Base-by-base conservation (phyloP, 2,888 invertebrate genomes). In the Rhingia campestris region DNA sequence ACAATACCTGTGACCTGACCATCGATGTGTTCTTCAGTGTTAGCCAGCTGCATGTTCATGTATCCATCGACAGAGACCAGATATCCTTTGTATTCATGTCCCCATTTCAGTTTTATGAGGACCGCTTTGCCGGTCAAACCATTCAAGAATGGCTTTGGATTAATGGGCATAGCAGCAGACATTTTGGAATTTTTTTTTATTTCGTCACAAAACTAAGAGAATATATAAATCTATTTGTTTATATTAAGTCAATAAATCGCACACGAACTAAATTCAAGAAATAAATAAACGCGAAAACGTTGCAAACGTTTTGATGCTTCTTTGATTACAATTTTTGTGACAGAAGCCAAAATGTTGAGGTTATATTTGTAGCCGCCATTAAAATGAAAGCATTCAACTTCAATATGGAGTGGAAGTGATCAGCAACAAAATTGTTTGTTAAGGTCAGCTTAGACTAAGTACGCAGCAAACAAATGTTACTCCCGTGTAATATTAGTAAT, bases 61-160 rank as follows among this genome's bases (percentile, higher is more conserved):
- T 99, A 99, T 6, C 98, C 97, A 92, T 99, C 99, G 0, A 98
- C 98, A 4, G 99, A 99, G 0, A 99, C 99, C 41, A 99, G 93
- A 88, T 97, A 96, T 10, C 99, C 99, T 94, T 98, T 98, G 92
- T 99, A 99, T 92, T 99, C 99, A 92, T 99, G 99, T 37, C 99
- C 99, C 99, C 99, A 99, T 91, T 99, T 99, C 82, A 99, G 93
- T 92, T 99, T 99, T 2, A 99, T 98, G 91, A 99, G 95, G 47
- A 99, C 98, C 49, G 98, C 96, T 92, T 99, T 99, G 12, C 99
- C 99, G 0, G 99, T 99, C 58, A 99, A 93, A 89, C 97, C 97
- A 93, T 99, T 99, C 69, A 99, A 93, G 92, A 99, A 99, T 84
- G 99, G 99, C 93, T 99, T 99, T 4, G 99, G 99, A 92, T 99